Evolutionary conservation across 2,113 vertebrate genomes (phyloP), one percentile per base, ranked within the genome.

Genomic region (Muntiacus reevesi): DNA sequence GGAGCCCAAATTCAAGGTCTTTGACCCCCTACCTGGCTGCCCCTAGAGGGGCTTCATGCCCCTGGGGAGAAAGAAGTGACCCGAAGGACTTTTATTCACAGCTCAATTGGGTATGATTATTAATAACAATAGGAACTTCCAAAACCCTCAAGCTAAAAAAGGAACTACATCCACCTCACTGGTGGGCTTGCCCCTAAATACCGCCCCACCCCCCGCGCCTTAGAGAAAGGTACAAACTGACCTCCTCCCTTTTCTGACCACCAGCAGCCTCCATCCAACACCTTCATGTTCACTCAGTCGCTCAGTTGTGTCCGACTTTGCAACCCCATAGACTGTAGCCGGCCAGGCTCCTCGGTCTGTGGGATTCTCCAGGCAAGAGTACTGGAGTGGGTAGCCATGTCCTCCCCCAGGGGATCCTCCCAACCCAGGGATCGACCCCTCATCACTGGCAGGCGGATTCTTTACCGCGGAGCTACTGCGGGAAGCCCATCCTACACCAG

Each of bases 381-480:
- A 74, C 36, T 74, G 67, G 36, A 74, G 36, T 74, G 67, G 10
- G 36, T 74, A 40, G 67, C 21, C 67, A 40, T 74, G 36, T 74
- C 10, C 67, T 40, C n/a, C 10, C 67, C 36, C 36, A 40, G 36
- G 36, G 67, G 19, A 74, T 40, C 36, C 21, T 74, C 19, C n/a
- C 67, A 36, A 36, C n/a, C 64, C 64, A 71, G 64, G 19, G 67
- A 40, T 71, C 2, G 1, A 36, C 67, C n/a, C 9, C 67, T 71
- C 67, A 71, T 71, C 19, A 40, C n/a, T 23, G 36, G 21, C 36
- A 74, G 19, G 67, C 5, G 1, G 64, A 40, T 74, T 74, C 67
- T 74, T 74, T 23, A 25, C 11, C 2, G 0, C 23, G 1, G 67
- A 74, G 67, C 21, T 21, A 40, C 36, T 74, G n/a, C 1, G 0